phyloP scores from a whole-genome alignment of 64 coral and sea anemone species.

The Pocillopora damicornis region DNA sequence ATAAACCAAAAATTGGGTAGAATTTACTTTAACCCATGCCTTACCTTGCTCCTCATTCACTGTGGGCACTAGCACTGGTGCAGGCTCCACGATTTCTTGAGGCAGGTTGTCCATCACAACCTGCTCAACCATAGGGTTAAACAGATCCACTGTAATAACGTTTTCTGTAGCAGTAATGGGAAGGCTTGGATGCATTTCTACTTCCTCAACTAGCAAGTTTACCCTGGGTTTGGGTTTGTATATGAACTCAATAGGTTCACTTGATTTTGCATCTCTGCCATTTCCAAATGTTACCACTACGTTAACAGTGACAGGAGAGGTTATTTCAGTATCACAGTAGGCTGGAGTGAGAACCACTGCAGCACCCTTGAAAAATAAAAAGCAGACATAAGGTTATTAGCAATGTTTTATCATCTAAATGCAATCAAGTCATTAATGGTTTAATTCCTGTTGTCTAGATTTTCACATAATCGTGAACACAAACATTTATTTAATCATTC shows the following conservation, averaged over 20 bases:
- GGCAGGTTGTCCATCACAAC: constrained; percentile 14
- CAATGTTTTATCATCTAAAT: too few species aligned
- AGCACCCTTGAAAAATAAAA: constrained; percentile 66
- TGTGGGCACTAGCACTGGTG: background rate
- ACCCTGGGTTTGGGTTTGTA: constrained; percentile 55
- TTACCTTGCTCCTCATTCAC: constrained; percentile 44
- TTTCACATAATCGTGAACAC: too few species aligned
- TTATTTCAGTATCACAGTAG: constrained; percentile 71
- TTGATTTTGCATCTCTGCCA: constrained; percentile 82
- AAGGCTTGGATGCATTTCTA: constrained; percentile 30
- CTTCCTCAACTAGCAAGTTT: constrained; percentile 9
- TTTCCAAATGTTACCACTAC: constrained; percentile 70
- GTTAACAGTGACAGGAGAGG: constrained; percentile 75
- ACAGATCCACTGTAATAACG: constrained; percentile 10
- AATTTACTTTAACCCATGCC: background rate
- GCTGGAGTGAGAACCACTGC: constrained; percentile 80
- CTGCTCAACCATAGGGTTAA: constrained; percentile 3
- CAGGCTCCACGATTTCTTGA: background rate
- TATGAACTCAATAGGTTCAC: constrained; percentile 92
- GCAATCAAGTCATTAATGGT: too few species aligned
- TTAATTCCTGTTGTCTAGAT: too few species aligned
- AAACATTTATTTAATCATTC: too few species aligned
- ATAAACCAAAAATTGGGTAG: too few species aligned
- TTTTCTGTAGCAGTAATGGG: background rate
- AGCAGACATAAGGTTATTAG: background rate